These are phyloP conservation scores for Ischnus inquisitorius DNA, from an alignment of 2,888 invertebrate genomes.

Conservation along the genomic window DNA sequence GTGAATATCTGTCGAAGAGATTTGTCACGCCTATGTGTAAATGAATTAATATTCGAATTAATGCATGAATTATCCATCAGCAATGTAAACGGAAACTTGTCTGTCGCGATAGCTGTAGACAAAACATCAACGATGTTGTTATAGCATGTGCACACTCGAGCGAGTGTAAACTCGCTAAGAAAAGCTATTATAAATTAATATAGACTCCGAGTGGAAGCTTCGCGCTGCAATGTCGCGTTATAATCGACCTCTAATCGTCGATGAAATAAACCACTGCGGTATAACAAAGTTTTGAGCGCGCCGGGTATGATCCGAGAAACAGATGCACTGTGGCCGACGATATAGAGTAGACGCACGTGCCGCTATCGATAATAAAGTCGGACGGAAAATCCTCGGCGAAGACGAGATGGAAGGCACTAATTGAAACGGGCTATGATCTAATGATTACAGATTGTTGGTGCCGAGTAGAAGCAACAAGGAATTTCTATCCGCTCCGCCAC, in stretches of 20 bases:
- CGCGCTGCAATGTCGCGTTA: neutral
- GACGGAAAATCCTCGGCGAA: slow-evolving; percentile 18
- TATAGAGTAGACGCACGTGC: slow-evolving; percentile 13
- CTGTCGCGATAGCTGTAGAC: neutral
- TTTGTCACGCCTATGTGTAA: neutral
- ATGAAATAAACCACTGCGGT: slow-evolving; percentile 51
- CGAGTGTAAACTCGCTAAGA: slow-evolving; percentile 1
- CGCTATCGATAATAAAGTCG: slow-evolving; percentile 33
- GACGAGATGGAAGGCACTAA: slow-evolving; percentile 17
- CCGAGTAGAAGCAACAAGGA: neutral
- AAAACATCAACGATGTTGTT: neutral
- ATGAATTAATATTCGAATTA: neutral
- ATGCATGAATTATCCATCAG: neutral
- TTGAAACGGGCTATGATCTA: slow-evolving; percentile 36
- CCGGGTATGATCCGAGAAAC: slow-evolving; percentile 46
- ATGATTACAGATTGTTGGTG: slow-evolving; percentile 21
- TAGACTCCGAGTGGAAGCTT: slow-evolving; percentile 3
- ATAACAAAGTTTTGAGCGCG: slow-evolving; percentile 57
- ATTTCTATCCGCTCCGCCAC: neutral
- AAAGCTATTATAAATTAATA: slow-evolving; percentile 4
- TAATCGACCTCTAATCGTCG: slow-evolving; percentile 57
- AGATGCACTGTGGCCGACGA: slow-evolving; percentile 35
- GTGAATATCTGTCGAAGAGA: neutral
- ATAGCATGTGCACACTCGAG: neutral
- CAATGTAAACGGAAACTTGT: neutral